phyloP scores from a whole-genome alignment of 1,140 invertebrate genomes.

The honey bee (Apis mellifera) region Amel_HAv3.1 CM009945.2:3315501-3316000 shows the following conservation, averaged over 20 bases:
- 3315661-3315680: slow-evolving; percentile 31
- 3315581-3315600: slow-evolving; percentile 20
- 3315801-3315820: slow-evolving; percentile 7
- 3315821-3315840: neutral
- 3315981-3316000: no score
- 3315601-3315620: neutral
- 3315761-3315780: slow-evolving; percentile 18
- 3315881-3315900: no score
- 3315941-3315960: no score
- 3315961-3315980: no score
- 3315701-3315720: slow-evolving; percentile 31
- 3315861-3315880: no score
- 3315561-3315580: slow-evolving; percentile 3
- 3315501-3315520: neutral
- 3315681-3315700: slow-evolving; percentile 25
- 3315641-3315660: slow-evolving; percentile 23
- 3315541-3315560: neutral
- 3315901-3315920: no score
- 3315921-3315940: no score
- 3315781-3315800: slow-evolving; percentile 10
- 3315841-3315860: neutral
- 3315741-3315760: slow-evolving; percentile 14
- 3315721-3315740: slow-evolving; percentile 1
- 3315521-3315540: no score
- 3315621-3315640: slow-evolving; percentile 12